Evolutionary conservation across 2,797 vertebrate genomes (phyloP).

Genomic region (Esox masquinongy): DNA sequence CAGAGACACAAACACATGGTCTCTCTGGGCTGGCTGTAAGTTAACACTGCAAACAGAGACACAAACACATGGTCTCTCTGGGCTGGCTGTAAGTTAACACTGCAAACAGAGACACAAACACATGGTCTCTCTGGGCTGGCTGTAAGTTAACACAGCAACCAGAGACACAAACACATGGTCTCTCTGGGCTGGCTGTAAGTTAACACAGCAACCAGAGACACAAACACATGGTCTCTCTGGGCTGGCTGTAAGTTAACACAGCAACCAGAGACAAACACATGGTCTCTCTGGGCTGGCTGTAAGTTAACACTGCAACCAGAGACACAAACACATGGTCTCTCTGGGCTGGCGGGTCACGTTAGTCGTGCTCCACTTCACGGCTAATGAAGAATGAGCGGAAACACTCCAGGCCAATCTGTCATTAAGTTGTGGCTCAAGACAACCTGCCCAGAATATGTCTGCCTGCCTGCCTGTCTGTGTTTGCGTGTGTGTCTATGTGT

Average conservation of each 20-base stretch:
- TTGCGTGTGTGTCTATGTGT: slow-evolving; percentile 8
- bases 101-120: no score
- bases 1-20: fast-evolving
- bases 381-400: background rate
- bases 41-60: no score
- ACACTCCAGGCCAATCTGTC: slow-evolving; percentile 8
- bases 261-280: background rate
- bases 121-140: no score
- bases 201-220: no score
- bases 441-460: background rate
- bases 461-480: slow-evolving; percentile 21
- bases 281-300: background rate
- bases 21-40: fast-evolving
- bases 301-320: no score
- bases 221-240: no score
- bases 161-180: no score
- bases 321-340: background rate
- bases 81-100: no score
- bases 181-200: no score
- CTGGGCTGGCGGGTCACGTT: background rate
- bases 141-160: no score
- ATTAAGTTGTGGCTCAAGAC: background rate
- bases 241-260: no score
- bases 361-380: background rate
- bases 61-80: no score